These are phyloP conservation scores for Lepus timidus DNA, from an alignment of 2,113 vertebrate genomes.

Conservation along the genomic window DNA sequence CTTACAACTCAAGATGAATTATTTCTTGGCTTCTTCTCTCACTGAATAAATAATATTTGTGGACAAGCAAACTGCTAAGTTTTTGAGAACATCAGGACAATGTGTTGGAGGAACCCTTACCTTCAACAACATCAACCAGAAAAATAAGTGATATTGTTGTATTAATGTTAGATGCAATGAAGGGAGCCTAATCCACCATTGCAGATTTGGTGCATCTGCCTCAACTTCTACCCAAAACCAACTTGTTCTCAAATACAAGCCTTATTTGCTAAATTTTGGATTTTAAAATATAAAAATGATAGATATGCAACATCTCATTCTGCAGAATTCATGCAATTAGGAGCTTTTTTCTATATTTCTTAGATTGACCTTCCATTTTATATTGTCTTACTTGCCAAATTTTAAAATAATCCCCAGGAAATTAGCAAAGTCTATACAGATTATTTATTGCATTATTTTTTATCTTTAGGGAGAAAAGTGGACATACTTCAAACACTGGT, in stretches of 20 bases:
- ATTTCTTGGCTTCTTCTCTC: neutral
- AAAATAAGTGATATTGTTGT: neutral
- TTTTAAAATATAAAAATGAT: neutral
- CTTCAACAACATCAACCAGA: no score
- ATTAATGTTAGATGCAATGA: neutral
- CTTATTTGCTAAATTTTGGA: neutral
- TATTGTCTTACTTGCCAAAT: neutral
- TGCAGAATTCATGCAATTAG: neutral
- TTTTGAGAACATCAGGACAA: neutral
- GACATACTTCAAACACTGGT: neutral
- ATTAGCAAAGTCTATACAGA: neutral
- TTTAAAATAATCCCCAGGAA: neutral
- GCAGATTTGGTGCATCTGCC: neutral
- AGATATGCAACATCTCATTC: neutral
- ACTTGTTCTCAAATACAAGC: neutral
- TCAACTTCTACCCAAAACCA: fast-evolving
- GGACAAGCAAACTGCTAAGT: neutral
- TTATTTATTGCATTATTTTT: constrained; percentile 3
- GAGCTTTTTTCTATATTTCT: neutral
- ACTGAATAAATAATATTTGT: neutral
- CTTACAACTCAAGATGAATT: neutral
- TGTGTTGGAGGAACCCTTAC: no score
- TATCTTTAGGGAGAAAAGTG: neutral
- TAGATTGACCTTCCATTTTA: neutral
- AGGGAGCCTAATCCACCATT: neutral